A percentile compares a stretch with the other conserved stretches of the same genome.
These are phyloP conservation scores for Halictus quadricinctus DNA, from an alignment of 2,888 invertebrate genomes.

Conservation along the genomic window DNA sequence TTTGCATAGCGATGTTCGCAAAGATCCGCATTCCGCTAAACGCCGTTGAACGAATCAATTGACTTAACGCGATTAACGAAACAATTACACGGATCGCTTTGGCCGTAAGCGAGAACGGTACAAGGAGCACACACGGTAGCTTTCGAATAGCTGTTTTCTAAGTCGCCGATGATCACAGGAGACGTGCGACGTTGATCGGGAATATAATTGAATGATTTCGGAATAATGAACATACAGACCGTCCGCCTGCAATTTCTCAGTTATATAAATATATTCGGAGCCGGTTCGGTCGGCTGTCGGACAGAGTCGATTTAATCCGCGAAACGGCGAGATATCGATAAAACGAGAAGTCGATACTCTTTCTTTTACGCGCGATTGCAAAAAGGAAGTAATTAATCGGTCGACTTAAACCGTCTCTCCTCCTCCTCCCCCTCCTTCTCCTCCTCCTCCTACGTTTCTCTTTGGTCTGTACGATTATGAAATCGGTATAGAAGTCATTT, in stretches of 20 bases:
- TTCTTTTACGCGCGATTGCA: background rate
- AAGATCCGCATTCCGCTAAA: background rate
- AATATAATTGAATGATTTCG: constrained; percentile 45
- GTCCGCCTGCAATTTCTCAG: constrained; percentile 26
- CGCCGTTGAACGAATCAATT: background rate
- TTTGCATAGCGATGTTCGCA: background rate
- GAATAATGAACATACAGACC: constrained; percentile 29
- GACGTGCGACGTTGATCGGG: constrained; percentile 18
- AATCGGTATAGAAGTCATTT: constrained; percentile 13
- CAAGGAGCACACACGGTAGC: background rate
- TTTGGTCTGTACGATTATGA: background rate
- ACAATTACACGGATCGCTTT: constrained; percentile 14
- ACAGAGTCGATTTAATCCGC: background rate
- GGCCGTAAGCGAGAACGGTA: background rate
- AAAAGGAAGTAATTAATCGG: constrained; percentile 12
- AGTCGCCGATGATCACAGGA: constrained; percentile 9
- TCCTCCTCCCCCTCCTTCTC: background rate
- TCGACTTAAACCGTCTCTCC: background rate
- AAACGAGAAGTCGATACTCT: background rate
- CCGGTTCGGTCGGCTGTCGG: background rate
- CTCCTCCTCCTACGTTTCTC: background rate
- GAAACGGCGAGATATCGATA: background rate
- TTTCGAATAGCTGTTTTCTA: constrained; percentile 10
- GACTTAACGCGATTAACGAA: background rate
- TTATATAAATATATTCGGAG: constrained; percentile 19